A percentile compares a stretch with the other conserved stretches of the same genome.
Evolutionary conservation across 2,797 vertebrate genomes (phyloP).

Genomic region (Sandelia bainsii): DNA sequence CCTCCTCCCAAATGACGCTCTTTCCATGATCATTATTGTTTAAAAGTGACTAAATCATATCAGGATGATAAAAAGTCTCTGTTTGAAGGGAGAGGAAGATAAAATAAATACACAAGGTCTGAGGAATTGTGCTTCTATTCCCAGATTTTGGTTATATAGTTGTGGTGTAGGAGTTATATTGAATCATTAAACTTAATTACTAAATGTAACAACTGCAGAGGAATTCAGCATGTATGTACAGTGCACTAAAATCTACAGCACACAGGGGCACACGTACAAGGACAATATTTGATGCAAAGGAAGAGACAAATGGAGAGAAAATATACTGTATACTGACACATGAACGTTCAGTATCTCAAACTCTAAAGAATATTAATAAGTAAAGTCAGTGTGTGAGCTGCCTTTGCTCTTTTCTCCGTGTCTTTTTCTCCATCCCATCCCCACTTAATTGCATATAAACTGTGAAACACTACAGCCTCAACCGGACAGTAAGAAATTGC

Average conservation of each 20-base stretch:
- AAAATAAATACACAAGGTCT: conserved; percentile 64
- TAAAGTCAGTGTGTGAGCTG: conserved; percentile 8
- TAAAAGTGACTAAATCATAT: conserved; percentile 89
- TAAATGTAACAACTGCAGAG: conserved; percentile 1
- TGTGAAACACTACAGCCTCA: conserved; percentile 16
- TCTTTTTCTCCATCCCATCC: neutral
- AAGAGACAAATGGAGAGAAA: neutral
- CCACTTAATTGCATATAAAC: neutral
- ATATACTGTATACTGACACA: neutral
- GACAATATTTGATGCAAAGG: neutral
- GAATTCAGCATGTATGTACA: neutral
- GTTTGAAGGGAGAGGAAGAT: conserved; percentile 59
- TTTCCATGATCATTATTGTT: conserved; percentile 86
- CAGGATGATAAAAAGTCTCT: conserved; percentile 83
- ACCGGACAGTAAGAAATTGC: neutral
- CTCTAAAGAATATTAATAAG: neutral
- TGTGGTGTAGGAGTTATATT: conserved; percentile 19
- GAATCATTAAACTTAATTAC: conserved; percentile 15
- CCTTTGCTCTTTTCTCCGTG: neutral
- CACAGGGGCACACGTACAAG: neutral
- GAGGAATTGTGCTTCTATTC: conserved; percentile 48
- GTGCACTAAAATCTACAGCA: neutral
- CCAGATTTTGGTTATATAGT: conserved; percentile 47
- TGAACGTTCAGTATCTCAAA: conserved; percentile 1
- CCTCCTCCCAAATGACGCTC: conserved; percentile 83